phyloP scores from a whole-genome alignment of 2,797 vertebrate species.

The Taenioides sp. region DNA sequence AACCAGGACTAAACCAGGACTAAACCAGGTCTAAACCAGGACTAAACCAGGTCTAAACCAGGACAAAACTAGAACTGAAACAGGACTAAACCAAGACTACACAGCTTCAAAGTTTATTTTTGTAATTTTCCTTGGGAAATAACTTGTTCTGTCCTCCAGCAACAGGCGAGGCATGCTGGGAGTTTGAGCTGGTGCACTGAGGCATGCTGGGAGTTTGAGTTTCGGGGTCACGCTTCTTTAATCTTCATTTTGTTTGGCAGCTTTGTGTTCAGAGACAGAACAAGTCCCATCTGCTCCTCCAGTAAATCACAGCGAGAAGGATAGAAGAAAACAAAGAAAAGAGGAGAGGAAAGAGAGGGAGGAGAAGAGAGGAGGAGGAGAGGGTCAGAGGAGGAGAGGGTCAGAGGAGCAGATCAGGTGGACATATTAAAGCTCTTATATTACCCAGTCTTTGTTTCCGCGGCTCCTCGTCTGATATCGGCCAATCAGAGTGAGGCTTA shows the following conservation, averaged over 20 bases:
- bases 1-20: too few species aligned
- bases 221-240: neutral
- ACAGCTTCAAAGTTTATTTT: too few species aligned
- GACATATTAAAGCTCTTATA: neutral
- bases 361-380: slow-evolving; percentile 7
- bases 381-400: neutral
- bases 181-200: neutral
- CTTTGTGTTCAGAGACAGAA: neutral
- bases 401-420: too few species aligned
- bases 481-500: neutral
- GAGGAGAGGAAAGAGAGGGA: neutral
- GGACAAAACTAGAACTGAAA: too few species aligned
- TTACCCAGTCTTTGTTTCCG: neutral
- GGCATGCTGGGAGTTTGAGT: neutral
- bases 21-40: too few species aligned
- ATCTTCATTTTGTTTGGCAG: slow-evolving; percentile 3
- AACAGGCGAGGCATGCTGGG: too few species aligned
- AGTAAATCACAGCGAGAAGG: too few species aligned
- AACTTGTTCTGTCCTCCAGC: too few species aligned
- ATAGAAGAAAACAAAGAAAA: neutral
- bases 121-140: too few species aligned
- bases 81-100: neutral
- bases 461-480: neutral
- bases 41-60: too few species aligned
- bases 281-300: neutral